These are phyloP conservation scores for Caenorhabditis latens DNA, from an alignment of 1,140 invertebrate genomes.

Conservation along the genomic window DNA sequence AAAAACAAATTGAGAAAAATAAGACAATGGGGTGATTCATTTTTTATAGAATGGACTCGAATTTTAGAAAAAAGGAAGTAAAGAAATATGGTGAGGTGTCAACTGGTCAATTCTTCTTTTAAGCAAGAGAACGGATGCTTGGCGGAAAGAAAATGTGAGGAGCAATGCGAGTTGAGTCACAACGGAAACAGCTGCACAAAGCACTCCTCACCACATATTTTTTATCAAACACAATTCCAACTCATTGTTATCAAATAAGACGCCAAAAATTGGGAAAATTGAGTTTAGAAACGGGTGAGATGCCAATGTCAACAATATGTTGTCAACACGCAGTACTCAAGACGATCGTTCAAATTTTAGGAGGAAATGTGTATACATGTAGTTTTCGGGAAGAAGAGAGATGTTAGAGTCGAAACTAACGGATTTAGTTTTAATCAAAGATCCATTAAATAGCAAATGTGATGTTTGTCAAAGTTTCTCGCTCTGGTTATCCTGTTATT, in stretches of 20 bases:
- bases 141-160: background rate
- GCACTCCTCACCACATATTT: background rate
- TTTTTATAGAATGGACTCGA: background rate
- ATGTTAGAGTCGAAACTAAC: background rate
- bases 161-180: background rate
- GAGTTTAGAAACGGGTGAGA: background rate
- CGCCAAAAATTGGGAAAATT: constrained; percentile 6
- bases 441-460: background rate
- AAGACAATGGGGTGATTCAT: background rate
- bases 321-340: constrained; percentile 16
- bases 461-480: background rate
- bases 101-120: background rate
- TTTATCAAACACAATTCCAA: constrained; percentile 43
- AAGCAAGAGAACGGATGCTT: background rate
- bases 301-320: constrained; percentile 20
- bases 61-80: background rate
- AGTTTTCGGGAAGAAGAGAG: background rate
- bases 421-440: background rate
- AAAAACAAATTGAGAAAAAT: background rate
- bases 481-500: background rate
- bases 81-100: background rate
- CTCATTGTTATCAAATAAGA: constrained; percentile 42
- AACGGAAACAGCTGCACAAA: constrained; percentile 45
- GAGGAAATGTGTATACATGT: background rate
- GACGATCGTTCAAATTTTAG: background rate